Percentiles rank a stretch among this genome's conserved stretches.
Evolutionary conservation across 2,888 invertebrate species (phyloP).

Genomic region (Amphipoea oculea): DNA sequence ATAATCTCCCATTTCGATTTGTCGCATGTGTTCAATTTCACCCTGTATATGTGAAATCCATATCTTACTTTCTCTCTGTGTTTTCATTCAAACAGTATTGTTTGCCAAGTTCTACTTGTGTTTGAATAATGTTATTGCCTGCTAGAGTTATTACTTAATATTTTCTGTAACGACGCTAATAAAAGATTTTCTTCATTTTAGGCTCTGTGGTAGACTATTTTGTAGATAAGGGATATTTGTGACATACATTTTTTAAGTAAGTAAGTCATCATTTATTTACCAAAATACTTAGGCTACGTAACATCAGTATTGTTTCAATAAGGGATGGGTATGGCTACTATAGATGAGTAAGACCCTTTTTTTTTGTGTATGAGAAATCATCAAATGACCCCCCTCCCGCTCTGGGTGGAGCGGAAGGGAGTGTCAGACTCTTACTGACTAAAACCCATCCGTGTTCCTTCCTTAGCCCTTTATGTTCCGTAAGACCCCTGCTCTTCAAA

Average conservation of each 20-base stretch:
- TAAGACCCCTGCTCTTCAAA: not conserved
- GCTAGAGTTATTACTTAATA: slow-evolving; percentile 12
- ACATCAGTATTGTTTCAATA: not conserved
- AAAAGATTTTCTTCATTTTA: slow-evolving; percentile 10
- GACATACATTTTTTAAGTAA: not conserved
- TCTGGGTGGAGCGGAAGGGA: too few relatives aligned
- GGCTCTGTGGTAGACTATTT: not conserved
- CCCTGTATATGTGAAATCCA: not conserved
- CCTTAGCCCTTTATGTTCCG: too few relatives aligned
- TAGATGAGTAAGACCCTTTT: not conserved
- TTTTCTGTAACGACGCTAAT: slow-evolving; percentile 5
- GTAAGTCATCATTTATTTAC: too few relatives aligned
- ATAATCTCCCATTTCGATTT: too few relatives aligned
- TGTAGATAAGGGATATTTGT: slow-evolving; percentile 11
- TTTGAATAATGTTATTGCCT: slow-evolving; percentile 21
- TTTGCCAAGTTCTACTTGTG: slow-evolving; percentile 23
- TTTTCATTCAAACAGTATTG: not conserved
- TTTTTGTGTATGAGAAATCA: too few relatives aligned
- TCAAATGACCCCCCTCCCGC: too few relatives aligned
- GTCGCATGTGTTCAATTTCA: too few relatives aligned
- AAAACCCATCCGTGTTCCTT: too few relatives aligned
- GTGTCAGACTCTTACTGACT: too few relatives aligned
- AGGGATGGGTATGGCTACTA: not conserved
- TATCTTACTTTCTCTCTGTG: not conserved
- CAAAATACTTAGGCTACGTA: not conserved